Evolutionary conservation across 2,797 vertebrate species (phyloP).

Genomic region (Rhinoraja longicauda): DNA sequence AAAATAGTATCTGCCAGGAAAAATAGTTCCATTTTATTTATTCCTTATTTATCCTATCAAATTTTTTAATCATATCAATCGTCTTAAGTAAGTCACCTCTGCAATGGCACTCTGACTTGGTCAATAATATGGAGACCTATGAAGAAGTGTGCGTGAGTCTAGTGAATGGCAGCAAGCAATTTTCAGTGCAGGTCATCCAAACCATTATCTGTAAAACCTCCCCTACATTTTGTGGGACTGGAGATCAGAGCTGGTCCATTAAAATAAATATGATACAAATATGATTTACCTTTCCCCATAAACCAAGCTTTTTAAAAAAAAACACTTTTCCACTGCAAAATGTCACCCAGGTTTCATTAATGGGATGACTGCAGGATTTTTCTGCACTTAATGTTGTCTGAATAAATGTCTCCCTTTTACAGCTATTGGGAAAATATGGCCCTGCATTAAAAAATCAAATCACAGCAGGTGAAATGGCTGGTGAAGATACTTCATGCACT

Average conservation of each 20-base stretch:
- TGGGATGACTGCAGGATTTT: background rate
- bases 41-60: no score
- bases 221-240: background rate
- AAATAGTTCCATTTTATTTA: no score
- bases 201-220: no score
- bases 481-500: background rate
- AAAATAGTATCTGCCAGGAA: no score
- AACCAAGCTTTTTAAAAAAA: background rate
- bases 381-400: background rate
- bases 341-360: background rate
- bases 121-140: background rate
- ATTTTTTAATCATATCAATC: background rate
- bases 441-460: background rate
- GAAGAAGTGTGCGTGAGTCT: background rate
- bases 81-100: background rate
- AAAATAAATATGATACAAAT: background rate
- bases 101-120: background rate
- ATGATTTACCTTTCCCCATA: background rate
- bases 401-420: background rate
- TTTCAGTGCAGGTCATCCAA: background rate
- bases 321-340: background rate
- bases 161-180: background rate
- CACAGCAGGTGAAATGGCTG: background rate
- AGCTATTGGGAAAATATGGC: background rate
- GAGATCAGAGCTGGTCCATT: background rate